These are phyloP conservation scores for Cyclopterus lumpus DNA, from an alignment of 2,797 vertebrate species.

Conservation along the genomic window DNA sequence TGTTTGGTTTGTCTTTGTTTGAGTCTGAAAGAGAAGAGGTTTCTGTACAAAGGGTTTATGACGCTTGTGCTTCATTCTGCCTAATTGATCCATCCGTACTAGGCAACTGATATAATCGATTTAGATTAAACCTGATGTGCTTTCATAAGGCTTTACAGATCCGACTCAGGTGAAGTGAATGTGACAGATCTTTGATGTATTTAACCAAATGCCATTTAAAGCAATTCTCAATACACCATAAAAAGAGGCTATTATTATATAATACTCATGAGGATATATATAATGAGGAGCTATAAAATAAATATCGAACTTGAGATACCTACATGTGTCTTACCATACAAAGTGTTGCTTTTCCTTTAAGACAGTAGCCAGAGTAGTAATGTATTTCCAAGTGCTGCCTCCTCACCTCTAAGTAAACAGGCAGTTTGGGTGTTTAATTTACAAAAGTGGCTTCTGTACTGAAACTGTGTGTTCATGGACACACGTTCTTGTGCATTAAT, in stretches of 20 bases:
- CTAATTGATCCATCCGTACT: slow-evolving; percentile 26
- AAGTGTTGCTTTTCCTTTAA: background rate
- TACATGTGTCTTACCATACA: slow-evolving; percentile 16
- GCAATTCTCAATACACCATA: slow-evolving; percentile 3
- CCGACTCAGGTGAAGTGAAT: slow-evolving; percentile 61
- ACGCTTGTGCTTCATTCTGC: background rate
- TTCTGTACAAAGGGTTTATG: slow-evolving; percentile 16
- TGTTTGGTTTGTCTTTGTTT: slow-evolving; percentile 22
- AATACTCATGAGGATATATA: slow-evolving; percentile 19
- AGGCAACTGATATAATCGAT: slow-evolving; percentile 6
- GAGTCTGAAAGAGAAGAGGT: slow-evolving; percentile 15
- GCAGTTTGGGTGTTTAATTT: slow-evolving; percentile 4
- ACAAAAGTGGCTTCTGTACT: background rate
- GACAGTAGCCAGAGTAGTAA: background rate
- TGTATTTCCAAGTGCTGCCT: background rate
- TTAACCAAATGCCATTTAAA: slow-evolving; percentile 40
- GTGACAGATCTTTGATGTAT: slow-evolving; percentile 11
- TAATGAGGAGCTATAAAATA: background rate
- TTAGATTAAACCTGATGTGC: slow-evolving; percentile 15
- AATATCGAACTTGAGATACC: slow-evolving; percentile 18
- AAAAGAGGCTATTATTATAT: slow-evolving; percentile 11
- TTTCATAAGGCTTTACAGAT: slow-evolving; percentile 46
- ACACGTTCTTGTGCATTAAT: background rate
- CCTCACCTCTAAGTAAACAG: slow-evolving; percentile 3
- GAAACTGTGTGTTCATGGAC: slow-evolving; percentile 4